phyloP scores from a whole-genome alignment of 2,888 invertebrate species.

The Keiferia lycopersicella region DNA sequence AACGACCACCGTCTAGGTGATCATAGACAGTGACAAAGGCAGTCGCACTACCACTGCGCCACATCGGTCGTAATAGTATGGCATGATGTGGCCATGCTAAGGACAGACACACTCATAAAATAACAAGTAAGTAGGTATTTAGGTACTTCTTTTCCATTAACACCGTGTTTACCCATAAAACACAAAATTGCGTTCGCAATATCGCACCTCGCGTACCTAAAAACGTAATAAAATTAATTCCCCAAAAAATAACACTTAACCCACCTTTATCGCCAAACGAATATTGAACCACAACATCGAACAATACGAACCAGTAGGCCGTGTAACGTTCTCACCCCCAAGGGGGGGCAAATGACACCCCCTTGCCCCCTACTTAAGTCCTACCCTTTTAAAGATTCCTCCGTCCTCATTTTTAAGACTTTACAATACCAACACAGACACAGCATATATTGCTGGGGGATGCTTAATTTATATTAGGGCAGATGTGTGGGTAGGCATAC shows the following conservation, averaged over 20 bases:
- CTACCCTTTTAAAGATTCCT: conserved; percentile 81
- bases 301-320: conserved; percentile 73
- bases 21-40: too few species aligned
- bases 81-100: too few species aligned
- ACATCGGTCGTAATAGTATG: too few species aligned
- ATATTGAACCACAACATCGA: conserved; percentile 76
- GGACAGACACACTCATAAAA: too few species aligned
- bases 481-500: conserved; percentile 44
- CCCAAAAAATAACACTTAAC: conserved; percentile 65
- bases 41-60: too few species aligned
- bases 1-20: too few species aligned
- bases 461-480: conserved; percentile 67
- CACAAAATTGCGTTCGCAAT: conserved; percentile 21
- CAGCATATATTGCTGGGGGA: conserved; percentile 56
- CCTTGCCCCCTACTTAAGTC: conserved; percentile 69
- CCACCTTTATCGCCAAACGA: conserved; percentile 68
- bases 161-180: conserved; percentile 1
- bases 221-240: conserved; percentile 49
- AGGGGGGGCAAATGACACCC: conserved; percentile 51
- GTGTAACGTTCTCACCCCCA: conserved; percentile 70
- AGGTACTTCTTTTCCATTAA: neutral
- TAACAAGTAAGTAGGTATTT: neutral
- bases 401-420: conserved; percentile 81
- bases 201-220: conserved; percentile 21
- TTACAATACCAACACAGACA: conserved; percentile 76